These are phyloP conservation scores for Columbina picui DNA, from an alignment of 2,113 vertebrate genomes.

Conservation along the genomic window DNA sequence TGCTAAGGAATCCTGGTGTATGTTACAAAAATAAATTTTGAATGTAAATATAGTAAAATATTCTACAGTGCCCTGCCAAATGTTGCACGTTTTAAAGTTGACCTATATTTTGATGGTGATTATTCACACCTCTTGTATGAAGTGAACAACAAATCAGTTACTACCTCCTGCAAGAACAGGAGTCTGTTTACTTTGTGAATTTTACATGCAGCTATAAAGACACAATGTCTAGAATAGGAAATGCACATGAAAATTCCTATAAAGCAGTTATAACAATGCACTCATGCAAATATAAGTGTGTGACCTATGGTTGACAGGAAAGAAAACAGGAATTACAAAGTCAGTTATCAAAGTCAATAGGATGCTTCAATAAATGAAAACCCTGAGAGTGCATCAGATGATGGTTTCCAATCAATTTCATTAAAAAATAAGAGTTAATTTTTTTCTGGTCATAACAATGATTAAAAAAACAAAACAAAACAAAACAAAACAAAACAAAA, in stretches of 20 bases:
- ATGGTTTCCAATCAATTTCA: neutral
- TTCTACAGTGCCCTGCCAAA: neutral
- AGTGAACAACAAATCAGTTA: neutral
- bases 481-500: no score
- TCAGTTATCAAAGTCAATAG: neutral
- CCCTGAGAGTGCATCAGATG: neutral
- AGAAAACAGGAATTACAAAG: neutral
- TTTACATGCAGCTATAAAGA: neutral
- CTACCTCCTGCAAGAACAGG: neutral
- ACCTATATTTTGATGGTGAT: neutral
- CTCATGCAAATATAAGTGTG: no score
- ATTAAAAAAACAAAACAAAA: neutral
- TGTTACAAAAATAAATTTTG: constrained; percentile 25
- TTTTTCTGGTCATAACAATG: neutral
- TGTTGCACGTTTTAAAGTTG: neutral
- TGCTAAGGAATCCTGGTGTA: constrained; percentile 1
- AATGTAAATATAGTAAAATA: constrained; percentile 25
- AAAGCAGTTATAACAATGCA: neutral
- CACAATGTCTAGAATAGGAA: neutral
- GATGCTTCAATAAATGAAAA: neutral
- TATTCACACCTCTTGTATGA: neutral
- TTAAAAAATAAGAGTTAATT: neutral
- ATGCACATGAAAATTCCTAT: neutral
- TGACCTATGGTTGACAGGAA: neutral
- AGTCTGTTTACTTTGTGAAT: neutral